These are phyloP conservation scores for Prunella strophiata DNA, from an alignment of 2,797 vertebrate species.

Conservation along the genomic window DNA sequence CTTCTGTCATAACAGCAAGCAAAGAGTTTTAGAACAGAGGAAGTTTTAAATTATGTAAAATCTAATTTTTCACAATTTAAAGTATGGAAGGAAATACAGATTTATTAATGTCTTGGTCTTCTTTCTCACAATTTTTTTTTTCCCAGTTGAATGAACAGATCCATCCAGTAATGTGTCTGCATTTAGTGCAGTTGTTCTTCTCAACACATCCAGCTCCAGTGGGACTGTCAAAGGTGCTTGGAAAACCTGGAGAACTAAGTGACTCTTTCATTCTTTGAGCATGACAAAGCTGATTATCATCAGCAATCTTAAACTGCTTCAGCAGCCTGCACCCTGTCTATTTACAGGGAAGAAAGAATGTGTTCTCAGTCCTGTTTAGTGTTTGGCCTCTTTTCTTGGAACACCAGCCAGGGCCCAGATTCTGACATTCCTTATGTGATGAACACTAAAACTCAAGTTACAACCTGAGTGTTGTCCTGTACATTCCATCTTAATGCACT, in stretches of 20 bases:
- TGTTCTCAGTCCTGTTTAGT: slow-evolving; percentile 8
- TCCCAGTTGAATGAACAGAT: neutral
- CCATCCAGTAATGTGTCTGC: neutral
- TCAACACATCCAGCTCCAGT: neutral
- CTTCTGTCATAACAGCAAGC: neutral
- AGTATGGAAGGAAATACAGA: neutral
- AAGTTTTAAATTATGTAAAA: neutral
- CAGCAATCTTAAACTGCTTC: neutral
- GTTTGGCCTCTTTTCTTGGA: neutral
- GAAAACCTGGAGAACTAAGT: neutral
- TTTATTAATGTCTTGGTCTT: neutral
- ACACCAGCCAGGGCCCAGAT: neutral
- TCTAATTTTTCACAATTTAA: neutral
- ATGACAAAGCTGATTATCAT: slow-evolving; percentile 2
- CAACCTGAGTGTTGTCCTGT: neutral
- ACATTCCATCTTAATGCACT: neutral
- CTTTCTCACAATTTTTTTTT: neutral
- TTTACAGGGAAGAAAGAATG: neutral
- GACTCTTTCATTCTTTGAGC: slow-evolving; percentile 17
- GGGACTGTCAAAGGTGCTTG: neutral
- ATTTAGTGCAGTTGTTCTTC: neutral
- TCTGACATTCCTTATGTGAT: neutral
- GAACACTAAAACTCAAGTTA: slow-evolving; percentile 19
- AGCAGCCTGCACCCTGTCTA: neutral
- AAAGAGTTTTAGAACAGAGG: neutral